phyloP scores from a whole-genome alignment of 2,888 invertebrate species.

The Rhorus exstirpatorius region DNA sequence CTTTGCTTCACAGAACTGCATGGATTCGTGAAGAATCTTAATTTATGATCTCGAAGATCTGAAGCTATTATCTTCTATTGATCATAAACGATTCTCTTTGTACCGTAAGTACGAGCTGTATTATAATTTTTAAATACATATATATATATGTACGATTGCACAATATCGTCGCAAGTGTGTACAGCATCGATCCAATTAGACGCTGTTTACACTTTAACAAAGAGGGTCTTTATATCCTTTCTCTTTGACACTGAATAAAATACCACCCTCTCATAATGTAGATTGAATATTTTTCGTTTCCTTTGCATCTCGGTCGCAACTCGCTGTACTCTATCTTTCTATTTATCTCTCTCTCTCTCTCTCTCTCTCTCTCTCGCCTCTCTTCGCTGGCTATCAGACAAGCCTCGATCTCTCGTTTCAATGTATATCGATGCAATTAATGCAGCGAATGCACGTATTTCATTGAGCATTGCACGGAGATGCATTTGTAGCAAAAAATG shows the following conservation, averaged over 20 bases:
- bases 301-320: not conserved
- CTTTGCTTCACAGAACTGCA: constrained; percentile 9
- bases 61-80: constrained; percentile 22
- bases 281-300: constrained; percentile 26
- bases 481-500: constrained; percentile 19
- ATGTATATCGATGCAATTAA: constrained; percentile 25
- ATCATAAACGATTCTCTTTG: constrained; percentile 54
- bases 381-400: not conserved
- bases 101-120: constrained; percentile 1
- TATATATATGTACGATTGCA: not conserved
- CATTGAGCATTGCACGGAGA: constrained; percentile 17
- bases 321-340: not conserved
- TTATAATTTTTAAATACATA: not conserved
- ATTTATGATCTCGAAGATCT: constrained; percentile 32
- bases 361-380: not conserved
- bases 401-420: not conserved
- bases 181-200: constrained; percentile 64
- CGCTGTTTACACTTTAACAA: constrained; percentile 45
- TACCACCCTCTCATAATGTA: constrained; percentile 33
- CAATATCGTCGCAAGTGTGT: constrained; percentile 25
- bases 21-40: constrained; percentile 42
- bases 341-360: not conserved
- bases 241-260: constrained; percentile 64
- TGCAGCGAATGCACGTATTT: constrained; percentile 38
- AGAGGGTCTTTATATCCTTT: constrained; percentile 17